Base-by-base conservation (phyloP, 2,888 invertebrate genomes). In the Agrilus biguttatus region DNA sequence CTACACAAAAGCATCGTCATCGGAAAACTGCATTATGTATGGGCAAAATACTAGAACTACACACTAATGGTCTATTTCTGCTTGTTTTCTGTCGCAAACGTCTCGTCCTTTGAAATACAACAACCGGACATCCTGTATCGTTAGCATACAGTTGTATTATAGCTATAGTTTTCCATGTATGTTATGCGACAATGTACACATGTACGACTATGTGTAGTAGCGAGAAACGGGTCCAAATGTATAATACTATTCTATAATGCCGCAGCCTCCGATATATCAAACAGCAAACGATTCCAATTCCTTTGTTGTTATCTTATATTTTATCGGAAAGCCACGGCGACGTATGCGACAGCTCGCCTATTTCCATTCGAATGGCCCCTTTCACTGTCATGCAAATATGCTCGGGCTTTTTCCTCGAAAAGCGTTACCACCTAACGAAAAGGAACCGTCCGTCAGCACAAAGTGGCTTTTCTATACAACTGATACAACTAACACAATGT, bases 301-400 rank as follows among this genome's bases (percentile, higher is more conserved):
- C 54, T 62, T 66, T 65, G 64, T 65, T 61, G 65, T 59, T 61
- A 61, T 65, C 65, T 66, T 66, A 66, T 66, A 66, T 66, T 66
- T 66, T 66, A 66, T 65, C 63, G 64, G 55, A 60, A 53, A 55
- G 52, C 60, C 56, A 65, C 65, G 64, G 65, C 63, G 56, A 57
- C 44, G 51, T 52, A 54, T 58, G 28, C 28, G 28, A 28, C 56
- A 60, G 59, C 59, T 58, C 55, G 57, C 61, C 57, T 55, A 66
- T 66, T 66, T 65, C 62, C 65, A 66, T 66, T 56, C 66, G 63
- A 66, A 65, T 65, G 56, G 63, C 56, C 47, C 47, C 54, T 62
- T 58, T 63, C 62, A 62, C 64, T 62, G 56, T 60, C 57, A 64
- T 64, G 64, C 61, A 63, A 65, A 65, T 62, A 61, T 57, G 59